Evolutionary conservation across 2,113 vertebrate genomes (phyloP).

Genomic region (Vidua chalybeata): DNA sequence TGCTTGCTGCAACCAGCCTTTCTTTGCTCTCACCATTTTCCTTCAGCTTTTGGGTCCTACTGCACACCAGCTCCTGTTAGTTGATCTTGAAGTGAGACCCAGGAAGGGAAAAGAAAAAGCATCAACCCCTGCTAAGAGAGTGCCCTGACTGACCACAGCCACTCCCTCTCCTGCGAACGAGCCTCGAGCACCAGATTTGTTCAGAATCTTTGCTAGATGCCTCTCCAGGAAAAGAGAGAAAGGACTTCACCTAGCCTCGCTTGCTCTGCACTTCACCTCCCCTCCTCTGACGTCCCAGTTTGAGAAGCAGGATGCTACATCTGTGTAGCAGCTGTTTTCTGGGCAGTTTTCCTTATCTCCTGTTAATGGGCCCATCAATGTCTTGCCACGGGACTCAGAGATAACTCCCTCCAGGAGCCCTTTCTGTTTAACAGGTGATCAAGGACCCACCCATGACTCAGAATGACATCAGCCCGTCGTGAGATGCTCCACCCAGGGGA

Average conservation of each 20-base stretch:
- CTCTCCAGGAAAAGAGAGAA: not conserved
- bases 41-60: not conserved
- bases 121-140: not conserved
- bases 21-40: not conserved
- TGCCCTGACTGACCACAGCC: not conserved
- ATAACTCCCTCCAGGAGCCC: no score
- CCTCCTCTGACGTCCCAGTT: not conserved
- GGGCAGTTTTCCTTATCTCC: no score
- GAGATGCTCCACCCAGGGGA: no score
- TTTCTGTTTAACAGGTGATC: no score
- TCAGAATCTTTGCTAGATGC: not conserved
- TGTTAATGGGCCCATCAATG: no score
- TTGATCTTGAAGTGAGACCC: not conserved
- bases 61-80: not conserved
- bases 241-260: not conserved
- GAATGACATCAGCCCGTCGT: no score
- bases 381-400: no score
- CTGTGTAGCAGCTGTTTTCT: no score
- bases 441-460: no score
- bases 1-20: not conserved
- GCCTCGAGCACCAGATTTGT: not conserved
- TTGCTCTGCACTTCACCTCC: not conserved
- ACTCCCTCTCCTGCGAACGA: not conserved
- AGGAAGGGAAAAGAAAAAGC: not conserved
- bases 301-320: no score